Conservation (phyloP, 2,888 invertebrate genomes). For the Anagyrus pseudococci region DNA sequence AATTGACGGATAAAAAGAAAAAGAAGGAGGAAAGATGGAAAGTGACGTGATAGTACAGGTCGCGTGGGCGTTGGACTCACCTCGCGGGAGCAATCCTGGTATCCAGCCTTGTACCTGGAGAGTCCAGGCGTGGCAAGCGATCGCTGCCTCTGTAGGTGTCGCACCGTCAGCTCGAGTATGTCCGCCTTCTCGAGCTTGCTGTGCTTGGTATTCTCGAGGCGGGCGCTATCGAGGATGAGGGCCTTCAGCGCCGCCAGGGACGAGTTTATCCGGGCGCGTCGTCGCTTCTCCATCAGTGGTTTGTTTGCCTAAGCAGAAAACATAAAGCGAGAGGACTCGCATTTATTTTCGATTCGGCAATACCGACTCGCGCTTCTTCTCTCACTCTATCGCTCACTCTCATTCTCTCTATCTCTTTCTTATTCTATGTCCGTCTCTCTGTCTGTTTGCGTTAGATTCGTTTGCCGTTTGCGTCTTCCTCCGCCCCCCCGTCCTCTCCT, state of each 20-base stretch:
- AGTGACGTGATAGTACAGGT: too few relatives aligned
- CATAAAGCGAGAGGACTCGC: background rate
- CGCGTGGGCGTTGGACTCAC: too few relatives aligned
- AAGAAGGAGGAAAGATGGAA: background rate
- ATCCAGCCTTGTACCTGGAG: conserved; percentile 73
- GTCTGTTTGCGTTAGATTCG: too few relatives aligned
- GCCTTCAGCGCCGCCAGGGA: conserved; percentile 76
- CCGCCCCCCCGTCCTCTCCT: too few relatives aligned
- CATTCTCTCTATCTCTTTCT: too few relatives aligned
- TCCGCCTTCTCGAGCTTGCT: conserved; percentile 87
- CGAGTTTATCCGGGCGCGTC: conserved; percentile 77
- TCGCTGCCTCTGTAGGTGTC: conserved; percentile 79
- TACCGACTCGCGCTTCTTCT: too few relatives aligned
- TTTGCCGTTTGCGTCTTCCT: too few relatives aligned
- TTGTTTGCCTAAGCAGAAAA: conserved; percentile 70
- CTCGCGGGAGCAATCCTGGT: conserved; percentile 72
- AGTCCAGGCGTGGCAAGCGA: conserved; percentile 70
- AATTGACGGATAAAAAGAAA: background rate
- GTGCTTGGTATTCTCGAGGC: conserved; percentile 74
- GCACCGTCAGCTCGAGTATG: conserved; percentile 82
- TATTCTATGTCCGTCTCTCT: too few relatives aligned
- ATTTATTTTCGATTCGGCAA: too few relatives aligned
- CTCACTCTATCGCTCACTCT: too few relatives aligned
- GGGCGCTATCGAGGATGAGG: conserved; percentile 74
- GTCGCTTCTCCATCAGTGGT: conserved; percentile 80